phyloP scores from a whole-genome alignment of 2,113 vertebrate genomes.

The Cervus canadensis region DNA sequence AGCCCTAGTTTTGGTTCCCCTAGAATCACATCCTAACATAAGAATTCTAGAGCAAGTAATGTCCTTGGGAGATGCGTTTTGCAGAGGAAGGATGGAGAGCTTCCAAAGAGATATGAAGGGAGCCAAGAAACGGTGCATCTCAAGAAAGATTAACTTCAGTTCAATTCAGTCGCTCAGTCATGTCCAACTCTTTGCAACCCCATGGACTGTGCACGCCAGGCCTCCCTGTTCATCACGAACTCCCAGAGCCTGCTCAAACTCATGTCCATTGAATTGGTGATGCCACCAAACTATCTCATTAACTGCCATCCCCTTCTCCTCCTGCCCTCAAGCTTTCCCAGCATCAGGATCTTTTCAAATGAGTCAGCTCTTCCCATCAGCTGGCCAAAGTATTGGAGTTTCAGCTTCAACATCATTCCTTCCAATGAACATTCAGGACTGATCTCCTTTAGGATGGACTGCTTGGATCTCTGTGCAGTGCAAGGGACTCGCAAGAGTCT shows the following conservation, averaged over 20 bases:
- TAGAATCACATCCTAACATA: not conserved
- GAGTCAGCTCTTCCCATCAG: not conserved
- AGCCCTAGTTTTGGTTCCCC: not conserved
- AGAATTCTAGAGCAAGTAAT: not conserved
- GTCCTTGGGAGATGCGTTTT: not conserved
- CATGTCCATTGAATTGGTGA: not conserved
- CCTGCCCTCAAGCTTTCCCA: not conserved
- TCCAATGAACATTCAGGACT: not conserved
- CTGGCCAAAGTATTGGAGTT: not conserved
- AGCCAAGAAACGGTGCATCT: not conserved
- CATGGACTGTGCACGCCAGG: not conserved
- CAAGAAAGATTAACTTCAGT: not conserved
- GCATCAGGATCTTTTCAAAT: not conserved
- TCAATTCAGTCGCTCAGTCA: fast-evolving
- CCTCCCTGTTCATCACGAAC: not conserved
- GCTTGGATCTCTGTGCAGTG: not conserved
- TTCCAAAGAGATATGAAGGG: not conserved
- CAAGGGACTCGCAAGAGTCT: not conserved
- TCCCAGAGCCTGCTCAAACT: not conserved
- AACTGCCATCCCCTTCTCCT: not conserved
- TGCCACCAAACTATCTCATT: not conserved
- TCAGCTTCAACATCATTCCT: not conserved
- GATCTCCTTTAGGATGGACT: not conserved
- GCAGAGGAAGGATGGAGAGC: not conserved
- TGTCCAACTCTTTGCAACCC: fast-evolving